Evolutionary conservation across 2,797 vertebrate species (phyloP).

Genomic region (Rhinoraja longicauda): DNA sequence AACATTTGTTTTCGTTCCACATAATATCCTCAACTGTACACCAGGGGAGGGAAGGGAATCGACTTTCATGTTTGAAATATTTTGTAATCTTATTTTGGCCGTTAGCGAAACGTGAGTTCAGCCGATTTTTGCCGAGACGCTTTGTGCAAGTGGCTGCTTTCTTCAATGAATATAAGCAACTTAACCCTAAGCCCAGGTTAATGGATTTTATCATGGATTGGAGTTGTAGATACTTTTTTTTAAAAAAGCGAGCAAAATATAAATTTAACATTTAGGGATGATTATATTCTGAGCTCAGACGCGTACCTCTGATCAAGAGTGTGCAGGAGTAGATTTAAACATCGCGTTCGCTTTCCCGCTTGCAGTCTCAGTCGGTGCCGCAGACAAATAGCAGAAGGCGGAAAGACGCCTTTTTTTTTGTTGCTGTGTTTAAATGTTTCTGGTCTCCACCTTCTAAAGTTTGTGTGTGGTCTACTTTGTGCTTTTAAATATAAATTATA

Average conservation of each 20-base stretch:
- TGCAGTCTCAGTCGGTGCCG: background rate
- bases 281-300: constrained; percentile 7
- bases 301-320: background rate
- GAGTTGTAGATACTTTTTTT: background rate
- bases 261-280: background rate
- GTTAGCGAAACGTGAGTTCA: background rate
- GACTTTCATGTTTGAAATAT: constrained; percentile 24
- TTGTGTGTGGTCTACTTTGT: constrained; percentile 18
- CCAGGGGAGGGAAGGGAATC: background rate
- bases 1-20: constrained; percentile 46
- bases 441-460: background rate
- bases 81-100: background rate
- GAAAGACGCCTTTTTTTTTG: background rate
- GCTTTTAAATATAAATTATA: constrained; percentile 21
- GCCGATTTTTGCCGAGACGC: background rate
- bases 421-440: background rate
- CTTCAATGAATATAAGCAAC: background rate
- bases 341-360: background rate
- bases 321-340: background rate
- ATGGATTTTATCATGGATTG: background rate
- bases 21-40: constrained; percentile 36
- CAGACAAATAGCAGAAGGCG: background rate
- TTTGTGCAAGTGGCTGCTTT: background rate
- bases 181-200: constrained; percentile 1
- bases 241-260: background rate